Conservation (phyloP, 1,140 invertebrate species). For the Drosophila nasuta region DNA sequence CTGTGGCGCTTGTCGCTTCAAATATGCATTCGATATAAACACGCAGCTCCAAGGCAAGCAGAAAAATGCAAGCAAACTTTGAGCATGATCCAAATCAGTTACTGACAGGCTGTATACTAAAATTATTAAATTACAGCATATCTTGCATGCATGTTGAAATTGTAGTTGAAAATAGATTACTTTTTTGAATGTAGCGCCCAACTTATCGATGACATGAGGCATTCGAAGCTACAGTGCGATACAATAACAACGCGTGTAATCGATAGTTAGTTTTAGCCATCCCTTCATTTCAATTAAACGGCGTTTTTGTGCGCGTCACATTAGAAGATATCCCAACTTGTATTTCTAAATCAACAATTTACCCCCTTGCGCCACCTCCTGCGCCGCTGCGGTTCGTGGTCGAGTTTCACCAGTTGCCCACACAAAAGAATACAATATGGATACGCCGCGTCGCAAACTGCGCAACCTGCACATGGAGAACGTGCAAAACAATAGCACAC, state of each 20-base stretch:
- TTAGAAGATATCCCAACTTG: conserved; percentile 21
- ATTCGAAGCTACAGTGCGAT: not conserved
- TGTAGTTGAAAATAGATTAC: not conserved
- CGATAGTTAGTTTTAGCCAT: conserved; percentile 32
- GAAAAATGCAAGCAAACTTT: too few species aligned
- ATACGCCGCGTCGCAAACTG: conserved; percentile 72
- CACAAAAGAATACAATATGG: conserved; percentile 43
- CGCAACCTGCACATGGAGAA: conserved; percentile 75
- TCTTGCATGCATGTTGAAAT: too few species aligned
- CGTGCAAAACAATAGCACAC: conserved; percentile 69
- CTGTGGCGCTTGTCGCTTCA: too few species aligned
- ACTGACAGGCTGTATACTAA: too few species aligned
- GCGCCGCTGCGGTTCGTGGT: not conserved
- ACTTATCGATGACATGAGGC: not conserved
- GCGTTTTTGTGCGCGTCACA: conserved; percentile 57
- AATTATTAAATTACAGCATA: too few species aligned
- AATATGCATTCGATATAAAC: too few species aligned
- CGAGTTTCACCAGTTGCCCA: not conserved
- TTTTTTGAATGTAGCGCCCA: conserved; percentile 2
- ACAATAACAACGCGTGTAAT: not conserved
- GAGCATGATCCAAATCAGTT: too few species aligned
- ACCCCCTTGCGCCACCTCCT: not conserved
- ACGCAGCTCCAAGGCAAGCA: too few species aligned
- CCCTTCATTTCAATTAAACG: conserved; percentile 55
- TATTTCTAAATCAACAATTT: conserved; percentile 10